Evolutionary conservation across 2,113 vertebrate genomes (phyloP).

Genomic region (Archocentrus centrarchus): DNA sequence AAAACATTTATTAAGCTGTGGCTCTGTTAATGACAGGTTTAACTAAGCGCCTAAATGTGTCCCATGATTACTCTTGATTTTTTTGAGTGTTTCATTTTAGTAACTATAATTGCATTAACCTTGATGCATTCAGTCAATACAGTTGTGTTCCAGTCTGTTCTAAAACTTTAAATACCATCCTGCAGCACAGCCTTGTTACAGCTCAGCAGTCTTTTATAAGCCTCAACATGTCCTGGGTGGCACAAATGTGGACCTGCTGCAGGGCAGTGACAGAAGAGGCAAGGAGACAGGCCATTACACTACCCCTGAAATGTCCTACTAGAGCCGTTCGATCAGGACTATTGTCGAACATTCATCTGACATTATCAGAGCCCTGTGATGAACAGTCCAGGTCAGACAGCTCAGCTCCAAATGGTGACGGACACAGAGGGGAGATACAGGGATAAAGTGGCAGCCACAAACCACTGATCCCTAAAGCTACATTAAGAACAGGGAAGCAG

Average conservation of each 20-base stretch:
- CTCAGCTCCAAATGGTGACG: slow-evolving; percentile 15
- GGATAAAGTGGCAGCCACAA: slow-evolving; percentile 32
- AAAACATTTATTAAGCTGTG: neutral
- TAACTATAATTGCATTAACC: neutral
- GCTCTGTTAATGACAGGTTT: neutral
- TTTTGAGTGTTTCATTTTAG: neutral
- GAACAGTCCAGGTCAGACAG: slow-evolving; percentile 28
- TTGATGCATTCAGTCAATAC: neutral
- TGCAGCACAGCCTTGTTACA: neutral
- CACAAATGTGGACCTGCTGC: neutral
- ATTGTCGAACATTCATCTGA: slow-evolving; percentile 33
- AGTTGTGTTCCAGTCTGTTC: neutral
- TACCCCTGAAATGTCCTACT: slow-evolving; percentile 14
- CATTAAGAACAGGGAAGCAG: slow-evolving; percentile 18
- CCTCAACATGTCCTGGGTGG: neutral
- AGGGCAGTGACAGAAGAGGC: neutral
- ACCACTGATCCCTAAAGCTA: slow-evolving; percentile 38
- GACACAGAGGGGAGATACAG: slow-evolving; percentile 32
- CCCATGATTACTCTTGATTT: neutral
- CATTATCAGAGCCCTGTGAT: slow-evolving; percentile 40
- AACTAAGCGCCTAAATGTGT: neutral
- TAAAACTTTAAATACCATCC: neutral
- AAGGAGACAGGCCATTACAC: neutral
- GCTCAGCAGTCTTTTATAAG: neutral
- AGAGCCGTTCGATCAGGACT: slow-evolving; percentile 11